phyloP scores from a whole-genome alignment of 2,797 vertebrate species.

The Microtus californicus region DNA sequence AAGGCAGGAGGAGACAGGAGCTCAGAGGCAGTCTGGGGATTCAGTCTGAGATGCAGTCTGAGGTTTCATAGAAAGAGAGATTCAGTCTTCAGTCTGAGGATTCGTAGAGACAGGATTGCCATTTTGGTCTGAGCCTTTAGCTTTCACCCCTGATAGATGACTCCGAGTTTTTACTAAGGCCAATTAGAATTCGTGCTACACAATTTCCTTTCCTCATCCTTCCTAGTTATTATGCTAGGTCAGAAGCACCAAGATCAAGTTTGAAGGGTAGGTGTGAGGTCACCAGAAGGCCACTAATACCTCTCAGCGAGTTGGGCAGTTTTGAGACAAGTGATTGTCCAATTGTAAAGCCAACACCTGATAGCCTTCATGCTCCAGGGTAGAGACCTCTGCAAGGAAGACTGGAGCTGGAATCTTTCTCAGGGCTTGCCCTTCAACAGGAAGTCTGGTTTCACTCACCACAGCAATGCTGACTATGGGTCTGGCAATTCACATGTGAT shows the following conservation, averaged over 20 bases:
- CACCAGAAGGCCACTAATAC: conserved; percentile 80
- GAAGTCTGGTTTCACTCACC: conserved; percentile 84
- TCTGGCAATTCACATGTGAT: conserved; percentile 70
- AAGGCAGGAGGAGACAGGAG: no score
- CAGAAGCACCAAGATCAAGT: conserved; percentile 58
- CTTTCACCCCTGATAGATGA: no score
- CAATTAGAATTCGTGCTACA: no score
- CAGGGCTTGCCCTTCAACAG: conserved; percentile 79
- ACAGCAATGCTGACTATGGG: conserved; percentile 70
- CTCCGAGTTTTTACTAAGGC: no score
- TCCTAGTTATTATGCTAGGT: conserved; percentile 26
- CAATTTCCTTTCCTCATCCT: conserved; percentile 29
- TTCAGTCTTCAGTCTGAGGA: no score
- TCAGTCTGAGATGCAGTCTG: no score
- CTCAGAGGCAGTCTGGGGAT: no score
- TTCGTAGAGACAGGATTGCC: no score
- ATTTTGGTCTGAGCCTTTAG: no score
- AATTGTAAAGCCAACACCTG: conserved; percentile 82
- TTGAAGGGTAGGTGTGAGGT: conserved; percentile 78
- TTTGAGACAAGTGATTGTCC: conserved; percentile 81
- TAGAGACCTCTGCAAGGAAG: conserved; percentile 77
- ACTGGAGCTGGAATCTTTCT: conserved; percentile 79
- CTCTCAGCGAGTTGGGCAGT: conserved; percentile 77
- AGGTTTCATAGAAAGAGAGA: no score
- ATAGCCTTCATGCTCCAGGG: conserved; percentile 77